Percentiles rank a stretch among this genome's conserved stretches.
phyloP scores from a whole-genome alignment of 2,888 invertebrate species.

The Adelognathus sp. region DNA sequence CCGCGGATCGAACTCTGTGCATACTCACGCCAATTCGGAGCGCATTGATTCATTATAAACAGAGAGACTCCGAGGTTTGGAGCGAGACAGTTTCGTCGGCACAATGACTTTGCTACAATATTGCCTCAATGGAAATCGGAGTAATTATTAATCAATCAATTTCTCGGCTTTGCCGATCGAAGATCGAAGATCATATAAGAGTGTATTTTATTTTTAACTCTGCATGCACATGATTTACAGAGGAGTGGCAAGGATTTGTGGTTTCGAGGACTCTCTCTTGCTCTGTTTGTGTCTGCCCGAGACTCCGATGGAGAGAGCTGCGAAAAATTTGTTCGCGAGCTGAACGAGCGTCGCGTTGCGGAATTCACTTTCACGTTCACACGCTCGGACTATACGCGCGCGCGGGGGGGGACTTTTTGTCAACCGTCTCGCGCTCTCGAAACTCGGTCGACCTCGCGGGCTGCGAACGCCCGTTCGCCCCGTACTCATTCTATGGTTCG shows the following conservation, averaged over 20 bases:
- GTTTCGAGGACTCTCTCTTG: background rate
- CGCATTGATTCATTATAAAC: slow-evolving; percentile 1
- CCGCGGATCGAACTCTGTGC: background rate
- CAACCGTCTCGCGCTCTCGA: slow-evolving; percentile 66
- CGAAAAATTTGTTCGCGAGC: slow-evolving; percentile 14
- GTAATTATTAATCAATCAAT: background rate
- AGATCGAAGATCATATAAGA: background rate
- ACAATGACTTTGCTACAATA: background rate
- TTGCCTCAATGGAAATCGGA: background rate
- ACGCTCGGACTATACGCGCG: slow-evolving; percentile 59
- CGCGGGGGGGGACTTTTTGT: slow-evolving; percentile 69
- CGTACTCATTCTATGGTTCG: slow-evolving; percentile 25
- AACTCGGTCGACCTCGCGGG: slow-evolving; percentile 60
- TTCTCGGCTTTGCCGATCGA: background rate
- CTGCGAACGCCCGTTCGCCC: slow-evolving; percentile 18
- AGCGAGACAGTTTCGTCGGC: background rate
- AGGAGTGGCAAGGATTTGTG: slow-evolving; percentile 6
- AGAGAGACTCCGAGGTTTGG: background rate
- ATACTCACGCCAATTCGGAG: slow-evolving; percentile 5
- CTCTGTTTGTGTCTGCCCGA: background rate
- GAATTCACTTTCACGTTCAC: slow-evolving; percentile 65
- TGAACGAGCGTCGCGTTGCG: slow-evolving; percentile 42
- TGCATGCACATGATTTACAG: background rate
- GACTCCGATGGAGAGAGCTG: slow-evolving; percentile 9
- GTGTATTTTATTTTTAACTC: background rate